Evolutionary conservation across 2,888 invertebrate species (phyloP).

Genomic region (Drosophila tripunctata): DNA sequence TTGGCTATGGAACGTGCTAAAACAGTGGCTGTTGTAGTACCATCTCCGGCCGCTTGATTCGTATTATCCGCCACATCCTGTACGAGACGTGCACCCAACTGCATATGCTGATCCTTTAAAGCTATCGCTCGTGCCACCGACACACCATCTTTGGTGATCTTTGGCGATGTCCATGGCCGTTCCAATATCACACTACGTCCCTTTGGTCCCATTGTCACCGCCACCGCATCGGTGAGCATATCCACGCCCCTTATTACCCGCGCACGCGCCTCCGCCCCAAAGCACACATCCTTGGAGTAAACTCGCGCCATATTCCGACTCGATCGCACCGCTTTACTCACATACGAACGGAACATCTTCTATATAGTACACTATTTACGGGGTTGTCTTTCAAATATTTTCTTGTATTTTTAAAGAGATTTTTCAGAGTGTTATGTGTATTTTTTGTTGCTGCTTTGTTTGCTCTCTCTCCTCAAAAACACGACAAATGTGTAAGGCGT

Average conservation of each 20-base stretch:
- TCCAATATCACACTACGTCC: slow-evolving; percentile 99
- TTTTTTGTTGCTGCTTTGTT: no score
- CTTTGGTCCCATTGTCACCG: slow-evolving; percentile 99
- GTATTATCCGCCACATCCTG: slow-evolving; percentile 99
- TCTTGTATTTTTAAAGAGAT: no score
- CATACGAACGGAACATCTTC: slow-evolving; percentile 57
- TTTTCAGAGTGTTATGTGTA: no score
- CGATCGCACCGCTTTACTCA: slow-evolving; percentile 35
- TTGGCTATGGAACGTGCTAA: slow-evolving; percentile 99
- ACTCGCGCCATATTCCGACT: slow-evolving; percentile 84
- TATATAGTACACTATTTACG: no score
- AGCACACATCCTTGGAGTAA: slow-evolving; percentile 98
- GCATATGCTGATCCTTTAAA: slow-evolving; percentile 99
- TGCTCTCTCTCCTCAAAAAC: no score
- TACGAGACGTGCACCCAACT: slow-evolving; percentile 98
- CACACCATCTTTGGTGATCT: slow-evolving; percentile 99
- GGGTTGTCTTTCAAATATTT: no score
- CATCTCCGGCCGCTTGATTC: slow-evolving; percentile 99
- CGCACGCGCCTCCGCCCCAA: slow-evolving; percentile 98
- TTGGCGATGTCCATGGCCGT: slow-evolving; percentile 99
- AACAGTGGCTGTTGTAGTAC: slow-evolving; percentile 99
- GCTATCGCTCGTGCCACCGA: slow-evolving; percentile 99
- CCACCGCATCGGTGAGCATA: slow-evolving; percentile 98
- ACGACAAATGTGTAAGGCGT: no score
- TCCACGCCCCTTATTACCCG: slow-evolving; percentile 99